Base-by-base conservation (phyloP, 2,113 vertebrate species). In the Dasyprocta punctata region DNA sequence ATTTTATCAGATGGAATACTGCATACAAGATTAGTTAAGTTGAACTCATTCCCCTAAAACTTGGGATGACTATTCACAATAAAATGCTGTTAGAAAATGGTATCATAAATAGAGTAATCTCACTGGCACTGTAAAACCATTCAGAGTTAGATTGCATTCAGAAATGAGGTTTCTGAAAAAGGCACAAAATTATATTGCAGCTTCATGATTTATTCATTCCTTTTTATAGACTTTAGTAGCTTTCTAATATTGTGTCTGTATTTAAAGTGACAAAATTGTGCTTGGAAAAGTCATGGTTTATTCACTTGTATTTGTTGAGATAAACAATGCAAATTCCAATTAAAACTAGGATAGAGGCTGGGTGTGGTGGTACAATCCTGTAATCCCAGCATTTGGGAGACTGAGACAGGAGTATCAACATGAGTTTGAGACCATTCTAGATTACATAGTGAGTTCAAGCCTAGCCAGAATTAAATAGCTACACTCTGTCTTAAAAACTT, bases 111-210 rank as follows among this genome's bases (percentile, higher is more conserved):
- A 86, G 89, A 90, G 36, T 24, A 85, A 88, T 88, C 67, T 92
- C n/a, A 89, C 89, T 61, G 60, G 38, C 61, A 65, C 28, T 95
- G 87, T 92, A 90, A 93, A 83, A 93, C 26, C 84, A 44, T 91
- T 96, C 75, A 75, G 16, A 38, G 63, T 84, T 90, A 52, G 67
- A 92, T 44, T 96, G 71, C 78, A 88, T 88, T 96, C 60, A 94
- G 90, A 96, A 92, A 96, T 96, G 58, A 97, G 77, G 84, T 96
- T 97, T 97, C 82, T 95, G 86, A 88, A 96, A 96, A 96, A 82
- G 65, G 71, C 88, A 96, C 90, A 92, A 92, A 92, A 94, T 97
- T 94, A 83, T 94, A 95, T 93, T 96, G 60, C 26, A 96, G 77
- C 69, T 94, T 96, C 77, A 94, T 95, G 88, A 86, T 97, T 97